These are phyloP conservation scores for Menidia menidia DNA, from an alignment of 2,797 vertebrate species.

Conservation along the genomic window DNA sequence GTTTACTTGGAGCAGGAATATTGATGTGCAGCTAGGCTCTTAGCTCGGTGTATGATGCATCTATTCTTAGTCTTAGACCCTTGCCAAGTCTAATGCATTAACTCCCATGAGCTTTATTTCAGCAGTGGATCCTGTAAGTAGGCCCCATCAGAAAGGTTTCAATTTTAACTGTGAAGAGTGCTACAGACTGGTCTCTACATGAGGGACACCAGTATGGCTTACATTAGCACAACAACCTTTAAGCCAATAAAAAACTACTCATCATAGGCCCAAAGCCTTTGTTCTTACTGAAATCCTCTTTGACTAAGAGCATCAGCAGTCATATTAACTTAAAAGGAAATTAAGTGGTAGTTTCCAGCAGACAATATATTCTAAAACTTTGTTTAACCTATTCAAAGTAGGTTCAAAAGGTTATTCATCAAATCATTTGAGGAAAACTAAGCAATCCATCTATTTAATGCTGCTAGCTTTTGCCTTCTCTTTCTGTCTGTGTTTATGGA, in stretches of 20 bases:
- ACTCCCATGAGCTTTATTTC: constrained; percentile 51
- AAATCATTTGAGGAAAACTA: constrained; percentile 19
- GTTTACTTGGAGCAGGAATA: not conserved
- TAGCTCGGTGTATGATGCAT: constrained; percentile 33
- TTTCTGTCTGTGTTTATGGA: constrained; percentile 38
- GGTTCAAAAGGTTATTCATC: not conserved
- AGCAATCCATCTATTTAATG: not conserved
- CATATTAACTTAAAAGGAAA: not conserved
- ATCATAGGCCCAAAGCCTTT: not conserved
- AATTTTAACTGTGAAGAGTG: constrained; percentile 23
- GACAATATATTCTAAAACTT: not conserved
- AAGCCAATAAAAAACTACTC: constrained; percentile 14
- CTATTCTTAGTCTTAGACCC: constrained; percentile 59
- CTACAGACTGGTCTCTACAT: not conserved
- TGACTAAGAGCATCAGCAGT: constrained; percentile 1
- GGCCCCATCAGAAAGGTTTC: constrained; percentile 43
- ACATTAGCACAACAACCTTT: not conserved
- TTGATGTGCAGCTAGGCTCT: constrained; percentile 26
- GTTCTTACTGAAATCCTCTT: constrained; percentile 15
- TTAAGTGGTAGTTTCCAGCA: not conserved
- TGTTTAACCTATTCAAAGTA: not conserved
- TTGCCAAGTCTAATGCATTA: constrained; percentile 51
- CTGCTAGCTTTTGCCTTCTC: not conserved
- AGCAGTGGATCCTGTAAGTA: constrained; percentile 59
- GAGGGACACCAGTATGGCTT: not conserved